These are phyloP conservation scores for Beroe forskalii DNA, from an alignment of 37 sponge, comb jelly and placozoan genomes.

Conservation along the genomic window DNA sequence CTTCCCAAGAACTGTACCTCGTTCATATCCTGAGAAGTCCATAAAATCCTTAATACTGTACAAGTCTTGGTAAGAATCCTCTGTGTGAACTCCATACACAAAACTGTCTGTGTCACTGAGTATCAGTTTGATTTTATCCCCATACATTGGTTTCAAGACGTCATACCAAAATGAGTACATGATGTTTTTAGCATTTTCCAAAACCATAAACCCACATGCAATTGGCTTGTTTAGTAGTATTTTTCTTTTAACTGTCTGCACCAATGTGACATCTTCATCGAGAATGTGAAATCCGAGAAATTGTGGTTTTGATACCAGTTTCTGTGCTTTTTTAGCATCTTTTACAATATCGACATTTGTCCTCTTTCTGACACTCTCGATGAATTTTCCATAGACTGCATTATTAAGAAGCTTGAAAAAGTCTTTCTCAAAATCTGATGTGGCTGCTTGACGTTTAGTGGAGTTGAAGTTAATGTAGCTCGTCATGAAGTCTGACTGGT, in stretches of 20 bases:
- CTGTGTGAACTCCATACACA: no score
- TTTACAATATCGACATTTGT: constrained; percentile 7
- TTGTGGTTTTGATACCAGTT: neutral
- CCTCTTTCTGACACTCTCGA: neutral
- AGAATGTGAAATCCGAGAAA: constrained; percentile 8
- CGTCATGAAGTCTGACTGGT: neutral
- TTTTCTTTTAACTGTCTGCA: neutral
- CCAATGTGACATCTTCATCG: neutral
- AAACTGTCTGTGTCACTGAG: constrained; percentile 52
- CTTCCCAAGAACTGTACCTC: no score
- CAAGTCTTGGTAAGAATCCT: neutral
- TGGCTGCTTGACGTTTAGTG: neutral
- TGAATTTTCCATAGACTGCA: constrained; percentile 10
- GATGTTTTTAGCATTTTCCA: no score
- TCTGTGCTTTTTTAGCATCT: neutral
- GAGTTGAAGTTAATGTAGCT: constrained; percentile 5
- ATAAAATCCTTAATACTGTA: no score
- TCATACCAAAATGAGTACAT: no score
- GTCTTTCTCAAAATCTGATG: neutral
- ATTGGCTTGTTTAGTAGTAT: constrained; percentile 29
- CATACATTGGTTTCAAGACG: constrained; percentile 10
- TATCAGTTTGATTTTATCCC: constrained; percentile 25
- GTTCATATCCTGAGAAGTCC: no score
- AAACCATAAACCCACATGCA: no score
- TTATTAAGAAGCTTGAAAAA: neutral